Percentiles rank a stretch among this genome's conserved stretches.
Conservation (phyloP, 2,113 vertebrate species). For the Etheostoma spectabile region DNA sequence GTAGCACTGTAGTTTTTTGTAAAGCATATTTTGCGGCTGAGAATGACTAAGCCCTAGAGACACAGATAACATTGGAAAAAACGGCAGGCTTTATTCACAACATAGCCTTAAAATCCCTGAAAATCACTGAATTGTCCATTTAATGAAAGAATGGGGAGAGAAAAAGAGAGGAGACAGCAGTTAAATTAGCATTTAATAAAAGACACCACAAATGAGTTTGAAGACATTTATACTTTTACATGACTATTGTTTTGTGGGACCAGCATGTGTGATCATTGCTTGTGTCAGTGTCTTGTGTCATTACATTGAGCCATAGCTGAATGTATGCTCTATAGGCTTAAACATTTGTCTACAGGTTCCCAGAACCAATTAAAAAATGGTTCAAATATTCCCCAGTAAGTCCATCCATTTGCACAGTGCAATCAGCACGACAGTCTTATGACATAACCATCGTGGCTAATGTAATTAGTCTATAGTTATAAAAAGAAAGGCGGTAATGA, state of each 20-base stretch:
- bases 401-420: slow-evolving; percentile 74
- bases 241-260: slow-evolving; percentile 46
- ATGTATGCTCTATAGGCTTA: slow-evolving; percentile 41
- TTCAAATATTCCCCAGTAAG: slow-evolving; percentile 44
- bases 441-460: slow-evolving; percentile 71
- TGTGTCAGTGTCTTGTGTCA: slow-evolving; percentile 44
- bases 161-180: slow-evolving; percentile 18
- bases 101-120: too few species aligned
- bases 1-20: too few species aligned
- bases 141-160: background rate
- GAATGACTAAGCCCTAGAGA: too few species aligned
- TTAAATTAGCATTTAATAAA: slow-evolving; percentile 63
- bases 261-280: slow-evolving; percentile 49
- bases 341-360: slow-evolving; percentile 53
- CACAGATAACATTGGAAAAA: too few species aligned
- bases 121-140: too few species aligned
- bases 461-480: slow-evolving; percentile 81
- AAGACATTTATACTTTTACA: slow-evolving; percentile 48
- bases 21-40: too few species aligned
- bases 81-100: too few species aligned
- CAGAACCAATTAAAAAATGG: slow-evolving; percentile 70
- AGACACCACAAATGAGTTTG: slow-evolving; percentile 63
- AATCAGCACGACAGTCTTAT: slow-evolving; percentile 74
- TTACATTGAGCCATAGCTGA: slow-evolving; percentile 57
- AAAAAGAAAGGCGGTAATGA: slow-evolving; percentile 80